Evolutionary conservation across 2,113 vertebrate genomes (phyloP).

Genomic region (Todiramphus saurophagus): DNA sequence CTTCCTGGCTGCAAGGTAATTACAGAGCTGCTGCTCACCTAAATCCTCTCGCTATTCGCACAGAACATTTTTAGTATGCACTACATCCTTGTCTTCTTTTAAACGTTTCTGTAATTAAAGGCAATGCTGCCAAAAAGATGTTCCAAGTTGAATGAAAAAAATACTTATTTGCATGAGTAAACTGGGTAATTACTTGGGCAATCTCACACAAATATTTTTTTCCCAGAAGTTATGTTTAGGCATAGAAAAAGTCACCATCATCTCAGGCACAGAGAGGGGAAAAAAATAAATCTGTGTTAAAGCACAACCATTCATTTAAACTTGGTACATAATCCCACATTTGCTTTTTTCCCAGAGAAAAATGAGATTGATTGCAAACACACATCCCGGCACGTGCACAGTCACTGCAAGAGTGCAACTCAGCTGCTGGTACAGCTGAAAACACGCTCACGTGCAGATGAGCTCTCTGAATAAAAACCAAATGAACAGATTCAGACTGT

Average conservation of each 20-base stretch:
- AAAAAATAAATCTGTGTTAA: neutral
- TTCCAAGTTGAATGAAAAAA: neutral
- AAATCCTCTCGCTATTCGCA: conserved; percentile 28
- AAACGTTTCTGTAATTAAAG: conserved; percentile 51
- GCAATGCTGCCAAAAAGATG: conserved; percentile 38
- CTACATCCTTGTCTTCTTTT: conserved; percentile 16
- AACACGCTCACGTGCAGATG: rapidly evolving
- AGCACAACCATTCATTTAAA: neutral
- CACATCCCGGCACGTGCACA: neutral
- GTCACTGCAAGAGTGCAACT: neutral
- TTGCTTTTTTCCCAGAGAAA: neutral
- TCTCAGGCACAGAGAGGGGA: neutral
- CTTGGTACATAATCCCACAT: neutral
- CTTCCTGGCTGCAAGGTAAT: conserved; percentile 55
- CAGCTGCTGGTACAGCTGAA: neutral
- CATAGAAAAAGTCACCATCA: neutral
- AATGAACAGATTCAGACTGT: neutral
- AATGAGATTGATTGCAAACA: neutral
- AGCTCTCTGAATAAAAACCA: neutral
- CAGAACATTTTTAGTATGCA: conserved; percentile 6
- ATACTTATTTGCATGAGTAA: conserved; percentile 43
- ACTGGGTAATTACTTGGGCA: conserved; percentile 6
- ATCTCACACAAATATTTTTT: neutral
- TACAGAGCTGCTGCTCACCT: conserved; percentile 46
- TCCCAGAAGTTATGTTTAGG: neutral